Evolutionary conservation across 2,113 vertebrate genomes (phyloP).

Genomic region (Nanorana parkeri): DNA sequence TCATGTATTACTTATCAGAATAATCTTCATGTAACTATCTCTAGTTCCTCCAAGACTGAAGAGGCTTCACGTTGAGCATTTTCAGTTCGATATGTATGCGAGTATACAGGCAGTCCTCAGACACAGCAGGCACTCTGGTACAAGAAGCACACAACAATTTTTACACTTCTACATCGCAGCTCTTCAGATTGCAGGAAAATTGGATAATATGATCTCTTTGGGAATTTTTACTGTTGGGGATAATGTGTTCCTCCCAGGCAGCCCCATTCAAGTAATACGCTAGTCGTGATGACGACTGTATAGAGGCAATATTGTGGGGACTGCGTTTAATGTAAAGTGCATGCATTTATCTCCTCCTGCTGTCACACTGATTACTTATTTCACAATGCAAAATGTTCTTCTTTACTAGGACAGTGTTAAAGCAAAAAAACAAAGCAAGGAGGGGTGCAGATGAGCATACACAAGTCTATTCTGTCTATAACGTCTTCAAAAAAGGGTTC

Average conservation of each 20-base stretch:
- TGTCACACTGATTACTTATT: slow-evolving; percentile 27
- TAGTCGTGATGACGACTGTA: slow-evolving; percentile 33
- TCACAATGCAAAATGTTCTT: slow-evolving; percentile 31
- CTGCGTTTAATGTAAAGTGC: slow-evolving; percentile 32
- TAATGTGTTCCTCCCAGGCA: slow-evolving; percentile 48
- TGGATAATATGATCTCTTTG: slow-evolving; percentile 48
- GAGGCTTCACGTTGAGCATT: not conserved
- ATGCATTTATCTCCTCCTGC: slow-evolving; percentile 23
- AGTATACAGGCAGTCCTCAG: slow-evolving; percentile 2
- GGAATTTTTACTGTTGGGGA: slow-evolving; percentile 46
- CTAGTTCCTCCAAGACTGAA: not conserved
- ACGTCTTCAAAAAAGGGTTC: too few relatives aligned
- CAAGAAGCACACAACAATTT: slow-evolving; percentile 9
- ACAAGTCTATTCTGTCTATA: too few relatives aligned
- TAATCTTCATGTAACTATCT: too few relatives aligned
- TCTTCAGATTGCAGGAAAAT: slow-evolving; percentile 50
- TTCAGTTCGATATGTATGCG: not conserved
- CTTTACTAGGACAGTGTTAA: slow-evolving; percentile 29
- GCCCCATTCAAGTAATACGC: slow-evolving; percentile 34
- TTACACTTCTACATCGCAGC: slow-evolving; percentile 22
- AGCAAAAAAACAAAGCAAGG: not conserved
- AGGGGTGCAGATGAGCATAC: too few relatives aligned
- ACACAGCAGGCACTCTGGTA: slow-evolving; percentile 7
- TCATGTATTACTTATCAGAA: too few relatives aligned
- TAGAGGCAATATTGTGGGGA: slow-evolving; percentile 18